Evolutionary conservation across 2,888 invertebrate species (phyloP).

Genomic region (Anthoptus insignis): DNA sequence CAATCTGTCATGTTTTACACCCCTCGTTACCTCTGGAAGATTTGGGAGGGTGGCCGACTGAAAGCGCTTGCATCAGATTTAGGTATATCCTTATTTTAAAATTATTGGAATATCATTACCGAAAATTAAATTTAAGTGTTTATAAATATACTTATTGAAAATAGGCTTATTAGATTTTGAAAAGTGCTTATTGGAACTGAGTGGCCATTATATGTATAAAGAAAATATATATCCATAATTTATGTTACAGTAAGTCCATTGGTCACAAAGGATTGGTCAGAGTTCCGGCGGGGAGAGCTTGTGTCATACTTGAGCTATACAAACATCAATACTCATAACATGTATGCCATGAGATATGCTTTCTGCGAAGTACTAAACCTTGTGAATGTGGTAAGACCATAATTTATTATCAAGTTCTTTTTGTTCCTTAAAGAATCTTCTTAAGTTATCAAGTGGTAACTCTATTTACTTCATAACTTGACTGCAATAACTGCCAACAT

Average conservation of each 20-base stretch:
- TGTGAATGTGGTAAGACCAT: conserved; percentile 89
- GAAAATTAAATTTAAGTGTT: too few species aligned
- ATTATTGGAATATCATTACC: neutral
- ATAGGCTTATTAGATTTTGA: too few species aligned
- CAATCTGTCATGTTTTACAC: conserved; percentile 90
- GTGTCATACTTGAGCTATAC: conserved; percentile 86
- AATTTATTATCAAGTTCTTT: neutral
- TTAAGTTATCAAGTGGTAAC: too few species aligned
- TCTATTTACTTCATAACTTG: too few species aligned
- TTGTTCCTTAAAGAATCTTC: too few species aligned
- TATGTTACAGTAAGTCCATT: conserved; percentile 81
- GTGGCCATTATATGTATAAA: too few species aligned
- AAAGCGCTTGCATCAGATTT: conserved; percentile 88
- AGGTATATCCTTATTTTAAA: conserved; percentile 61
- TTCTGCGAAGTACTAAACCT: conserved; percentile 92
- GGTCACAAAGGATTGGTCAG: conserved; percentile 85
- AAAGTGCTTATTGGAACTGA: too few species aligned
- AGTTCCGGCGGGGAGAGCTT: conserved; percentile 83
- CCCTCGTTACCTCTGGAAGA: conserved; percentile 91
- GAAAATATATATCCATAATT: too few species aligned
- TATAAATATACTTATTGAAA: too few species aligned
- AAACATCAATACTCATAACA: conserved; percentile 86
- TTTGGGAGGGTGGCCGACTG: conserved; percentile 90
- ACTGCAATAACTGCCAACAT: too few species aligned
- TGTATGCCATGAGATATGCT: conserved; percentile 89